These are phyloP conservation scores for Protonibea diacanthus DNA, from an alignment of 2,797 vertebrate genomes.

Conservation along the genomic window DNA sequence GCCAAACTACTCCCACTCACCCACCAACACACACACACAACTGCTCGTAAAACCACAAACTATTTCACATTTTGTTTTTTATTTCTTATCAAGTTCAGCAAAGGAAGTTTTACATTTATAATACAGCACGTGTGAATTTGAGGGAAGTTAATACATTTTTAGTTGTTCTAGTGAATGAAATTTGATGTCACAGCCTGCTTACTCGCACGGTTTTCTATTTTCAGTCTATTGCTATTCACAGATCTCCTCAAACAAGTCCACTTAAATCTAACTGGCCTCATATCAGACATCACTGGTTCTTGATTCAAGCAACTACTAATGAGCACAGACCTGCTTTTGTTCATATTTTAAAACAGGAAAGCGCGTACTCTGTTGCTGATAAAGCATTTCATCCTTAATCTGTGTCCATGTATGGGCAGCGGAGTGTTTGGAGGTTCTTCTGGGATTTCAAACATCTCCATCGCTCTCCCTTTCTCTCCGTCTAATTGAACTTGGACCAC, in stretches of 20 bases:
- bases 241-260: conserved; percentile 21
- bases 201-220: conserved; percentile 19
- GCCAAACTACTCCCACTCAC: too few species aligned
- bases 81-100: neutral
- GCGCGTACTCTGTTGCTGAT: conserved; percentile 39
- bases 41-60: neutral
- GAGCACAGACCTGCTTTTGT: conserved; percentile 38
- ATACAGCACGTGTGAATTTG: neutral
- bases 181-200: conserved; percentile 13
- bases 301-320: conserved; percentile 38
- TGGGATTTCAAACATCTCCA: conserved; percentile 41
- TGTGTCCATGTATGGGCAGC: conserved; percentile 61
- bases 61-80: neutral
- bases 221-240: conserved; percentile 12
- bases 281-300: conserved; percentile 23
- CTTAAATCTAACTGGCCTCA: conserved; percentile 44
- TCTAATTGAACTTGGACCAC: conserved; percentile 50
- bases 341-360: conserved; percentile 49
- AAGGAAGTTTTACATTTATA: neutral
- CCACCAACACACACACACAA: neutral
- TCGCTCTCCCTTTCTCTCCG: conserved; percentile 24
- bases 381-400: conserved; percentile 43
- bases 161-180: neutral
- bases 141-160: neutral
- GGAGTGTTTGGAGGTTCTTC: conserved; percentile 17